These are phyloP conservation scores for Hirudinaria manillensis DNA, from an alignment of 2,888 invertebrate species.

Conservation along the genomic window DNA sequence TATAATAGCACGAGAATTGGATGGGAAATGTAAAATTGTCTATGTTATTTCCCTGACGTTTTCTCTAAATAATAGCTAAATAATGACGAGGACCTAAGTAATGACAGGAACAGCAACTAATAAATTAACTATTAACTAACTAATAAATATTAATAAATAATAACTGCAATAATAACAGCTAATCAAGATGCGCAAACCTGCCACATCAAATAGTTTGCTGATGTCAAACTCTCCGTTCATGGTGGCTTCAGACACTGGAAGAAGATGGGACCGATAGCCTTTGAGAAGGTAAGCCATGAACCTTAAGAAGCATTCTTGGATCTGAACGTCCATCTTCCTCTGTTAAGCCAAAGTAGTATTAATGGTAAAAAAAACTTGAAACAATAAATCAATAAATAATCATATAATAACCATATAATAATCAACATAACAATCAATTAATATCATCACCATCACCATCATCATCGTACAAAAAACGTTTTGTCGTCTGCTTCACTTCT, in stretches of 20 bases:
- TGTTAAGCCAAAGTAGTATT: not conserved
- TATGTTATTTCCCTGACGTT: not conserved
- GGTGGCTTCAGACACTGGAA: conserved; percentile 17
- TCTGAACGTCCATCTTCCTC: conserved; percentile 25
- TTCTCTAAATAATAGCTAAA: not conserved
- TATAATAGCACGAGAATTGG: not conserved
- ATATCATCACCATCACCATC: conserved; percentile 39
- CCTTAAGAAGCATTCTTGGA: conserved; percentile 30
- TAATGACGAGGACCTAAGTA: not conserved
- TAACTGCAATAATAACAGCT: no score
- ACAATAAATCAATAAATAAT: not conserved
- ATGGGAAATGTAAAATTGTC: not conserved
- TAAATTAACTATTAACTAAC: no score
- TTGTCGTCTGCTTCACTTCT: conserved; percentile 4
- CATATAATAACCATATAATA: not conserved
- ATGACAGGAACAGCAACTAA: not conserved
- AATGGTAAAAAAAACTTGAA: not conserved
- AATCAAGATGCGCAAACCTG: conserved; percentile 4
- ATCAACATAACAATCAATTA: no score
- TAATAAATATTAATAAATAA: no score
- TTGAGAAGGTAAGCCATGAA: conserved; percentile 30
- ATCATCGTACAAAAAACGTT: not conserved
- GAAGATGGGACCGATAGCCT: conserved; percentile 18
- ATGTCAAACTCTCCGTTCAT: conserved; percentile 3
- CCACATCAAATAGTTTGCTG: conserved; percentile 17